These are phyloP conservation scores for Agrochola lychnidis DNA, from an alignment of 2,888 invertebrate species.

Conservation along the genomic window DNA sequence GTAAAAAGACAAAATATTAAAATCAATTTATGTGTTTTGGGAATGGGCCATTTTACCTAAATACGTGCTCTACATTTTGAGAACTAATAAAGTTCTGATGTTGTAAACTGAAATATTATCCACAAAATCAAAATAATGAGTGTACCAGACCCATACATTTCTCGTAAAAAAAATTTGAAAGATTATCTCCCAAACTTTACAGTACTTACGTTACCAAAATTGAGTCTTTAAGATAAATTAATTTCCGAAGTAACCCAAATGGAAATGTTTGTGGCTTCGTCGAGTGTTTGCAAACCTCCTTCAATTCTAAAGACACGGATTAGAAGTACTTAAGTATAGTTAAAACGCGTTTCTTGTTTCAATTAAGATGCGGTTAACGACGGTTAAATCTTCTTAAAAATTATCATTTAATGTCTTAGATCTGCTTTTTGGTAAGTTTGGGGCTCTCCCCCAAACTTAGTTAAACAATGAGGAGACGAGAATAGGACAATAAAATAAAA, in stretches of 20 bases:
- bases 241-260: conserved; percentile 29
- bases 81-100: not conserved
- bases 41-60: not conserved
- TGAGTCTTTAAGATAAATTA: conserved; percentile 15
- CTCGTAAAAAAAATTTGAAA: conserved; percentile 3
- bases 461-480: not conserved
- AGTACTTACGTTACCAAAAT: conserved; percentile 4
- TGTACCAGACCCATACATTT: not conserved
- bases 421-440: not conserved
- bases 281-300: conserved; percentile 9
- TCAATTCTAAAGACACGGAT: conserved; percentile 7
- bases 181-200: not conserved
- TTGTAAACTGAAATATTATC: not conserved
- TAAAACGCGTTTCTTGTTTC: not conserved
- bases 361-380: not conserved
- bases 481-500: not conserved
- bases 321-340: conserved; percentile 4
- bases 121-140: not conserved
- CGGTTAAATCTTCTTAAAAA: not conserved
- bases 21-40: conserved; percentile 3
- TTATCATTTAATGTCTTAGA: too few species aligned
- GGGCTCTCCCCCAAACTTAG: too few species aligned
- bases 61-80: not conserved
- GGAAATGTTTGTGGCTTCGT: not conserved
- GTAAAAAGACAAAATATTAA: not conserved